phyloP scores from a whole-genome alignment of 2,888 invertebrate genomes.

The Campaea margaritaria region DNA sequence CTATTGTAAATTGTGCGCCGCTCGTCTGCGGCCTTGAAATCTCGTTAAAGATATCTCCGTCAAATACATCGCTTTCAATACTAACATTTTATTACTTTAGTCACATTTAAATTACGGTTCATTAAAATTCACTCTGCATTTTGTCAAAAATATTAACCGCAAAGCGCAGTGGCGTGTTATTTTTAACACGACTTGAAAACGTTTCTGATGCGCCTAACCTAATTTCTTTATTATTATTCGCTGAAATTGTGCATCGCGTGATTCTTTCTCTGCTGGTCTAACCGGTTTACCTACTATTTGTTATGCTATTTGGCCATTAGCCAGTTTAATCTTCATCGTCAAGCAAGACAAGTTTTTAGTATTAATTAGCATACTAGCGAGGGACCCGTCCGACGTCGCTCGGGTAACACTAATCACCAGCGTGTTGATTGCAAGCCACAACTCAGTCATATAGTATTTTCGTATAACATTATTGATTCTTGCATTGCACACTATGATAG shows the following conservation, averaged over 20 bases:
- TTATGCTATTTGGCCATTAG: conserved; percentile 9
- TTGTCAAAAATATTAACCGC: neutral
- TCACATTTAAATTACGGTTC: too few relatives aligned
- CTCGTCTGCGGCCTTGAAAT: conserved; percentile 42
- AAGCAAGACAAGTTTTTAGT: conserved; percentile 18
- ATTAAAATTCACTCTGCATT: neutral
- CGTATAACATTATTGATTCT: too few relatives aligned
- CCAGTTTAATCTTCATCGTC: conserved; percentile 7
- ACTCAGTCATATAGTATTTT: too few relatives aligned
- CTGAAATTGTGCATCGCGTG: conserved; percentile 18
- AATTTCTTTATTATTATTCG: conserved; percentile 8
- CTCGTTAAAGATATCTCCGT: conserved; percentile 36
- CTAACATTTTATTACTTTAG: too few relatives aligned
- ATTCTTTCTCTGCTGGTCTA: conserved; percentile 11
- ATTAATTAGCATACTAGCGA: conserved; percentile 3
- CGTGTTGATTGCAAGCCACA: too few relatives aligned
- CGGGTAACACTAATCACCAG: too few relatives aligned
- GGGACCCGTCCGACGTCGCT: too few relatives aligned
- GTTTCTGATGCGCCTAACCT: conserved; percentile 5
- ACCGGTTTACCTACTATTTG: conserved; percentile 22
- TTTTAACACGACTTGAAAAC: neutral
- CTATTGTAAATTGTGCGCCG: conserved; percentile 34
- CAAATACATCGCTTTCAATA: neutral
- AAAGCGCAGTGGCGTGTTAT: neutral
- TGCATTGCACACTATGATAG: too few relatives aligned